Percentiles rank a stretch among this genome's conserved stretches.
Conservation (phyloP, 2,888 invertebrate species). For the Nomada goodeniana region DNA sequence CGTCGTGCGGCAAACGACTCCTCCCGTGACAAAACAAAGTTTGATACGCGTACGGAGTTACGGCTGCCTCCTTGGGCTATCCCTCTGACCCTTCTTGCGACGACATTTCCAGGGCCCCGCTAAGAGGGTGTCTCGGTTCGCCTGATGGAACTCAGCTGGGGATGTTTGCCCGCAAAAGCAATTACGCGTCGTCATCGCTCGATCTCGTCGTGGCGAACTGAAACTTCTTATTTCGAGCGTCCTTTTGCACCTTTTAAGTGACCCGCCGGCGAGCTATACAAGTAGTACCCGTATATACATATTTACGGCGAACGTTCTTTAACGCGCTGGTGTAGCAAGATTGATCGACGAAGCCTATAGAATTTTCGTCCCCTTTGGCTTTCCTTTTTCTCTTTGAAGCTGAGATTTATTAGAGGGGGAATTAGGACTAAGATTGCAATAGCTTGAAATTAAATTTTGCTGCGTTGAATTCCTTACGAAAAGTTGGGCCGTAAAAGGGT, state of each 20-base stretch:
- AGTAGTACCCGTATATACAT: neutral
- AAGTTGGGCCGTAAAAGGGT: too few species aligned
- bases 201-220: constrained; percentile 53
- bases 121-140: constrained; percentile 31
- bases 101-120: constrained; percentile 23
- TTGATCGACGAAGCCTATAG: too few species aligned
- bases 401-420: too few species aligned
- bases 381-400: too few species aligned
- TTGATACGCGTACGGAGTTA: constrained; percentile 71
- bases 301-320: neutral
- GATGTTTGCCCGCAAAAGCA: constrained; percentile 81
- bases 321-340: too few species aligned
- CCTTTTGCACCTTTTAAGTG: neutral
- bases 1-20: constrained; percentile 75
- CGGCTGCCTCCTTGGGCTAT: constrained; percentile 28
- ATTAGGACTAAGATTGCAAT: too few species aligned
- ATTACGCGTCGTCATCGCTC: constrained; percentile 74
- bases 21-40: constrained; percentile 77
- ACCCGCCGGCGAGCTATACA: too few species aligned
- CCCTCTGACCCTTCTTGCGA: constrained; percentile 27
- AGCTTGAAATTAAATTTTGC: too few species aligned
- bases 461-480: too few species aligned
- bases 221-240: constrained; percentile 3
- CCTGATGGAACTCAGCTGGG: constrained; percentile 44
- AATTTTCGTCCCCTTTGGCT: too few species aligned